Conservation (phyloP, 1,140 invertebrate genomes). For the Goniozus legneri region DNA sequence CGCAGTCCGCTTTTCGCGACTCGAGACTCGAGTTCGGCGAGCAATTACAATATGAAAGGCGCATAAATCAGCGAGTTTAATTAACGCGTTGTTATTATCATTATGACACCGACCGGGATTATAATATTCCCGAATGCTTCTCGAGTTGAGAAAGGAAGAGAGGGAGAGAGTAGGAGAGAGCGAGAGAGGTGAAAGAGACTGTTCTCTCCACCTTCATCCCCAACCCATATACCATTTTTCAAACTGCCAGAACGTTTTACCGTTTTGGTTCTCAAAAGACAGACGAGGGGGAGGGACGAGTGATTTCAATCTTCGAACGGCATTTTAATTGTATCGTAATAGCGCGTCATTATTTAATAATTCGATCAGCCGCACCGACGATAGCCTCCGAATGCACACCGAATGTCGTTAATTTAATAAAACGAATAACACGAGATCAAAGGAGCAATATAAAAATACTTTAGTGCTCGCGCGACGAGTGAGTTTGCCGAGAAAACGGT, state of each 20-base stretch:
- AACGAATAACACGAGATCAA: no score
- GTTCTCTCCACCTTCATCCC: background rate
- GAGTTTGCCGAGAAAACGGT: no score
- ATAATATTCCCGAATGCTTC: conserved; percentile 33
- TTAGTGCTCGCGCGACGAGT: no score
- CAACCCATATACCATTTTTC: background rate
- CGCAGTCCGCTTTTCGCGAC: conserved; percentile 19
- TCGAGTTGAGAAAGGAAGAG: background rate
- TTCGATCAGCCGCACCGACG: no score
- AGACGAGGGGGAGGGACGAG: no score
- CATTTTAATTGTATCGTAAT: no score
- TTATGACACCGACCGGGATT: conserved; percentile 37
- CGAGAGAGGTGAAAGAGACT: background rate
- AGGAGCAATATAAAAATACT: no score
- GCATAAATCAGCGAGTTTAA: conserved; percentile 50
- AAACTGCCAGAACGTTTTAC: background rate
- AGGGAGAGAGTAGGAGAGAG: background rate
- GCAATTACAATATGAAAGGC: conserved; percentile 55
- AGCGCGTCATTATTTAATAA: no score
- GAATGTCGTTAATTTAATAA: no score
- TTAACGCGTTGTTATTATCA: conserved; percentile 53
- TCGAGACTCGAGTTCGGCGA: conserved; percentile 45
- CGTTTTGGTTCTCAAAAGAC: no score
- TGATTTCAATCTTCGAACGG: no score
- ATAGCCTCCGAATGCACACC: no score